Conservation (phyloP, 1,140 invertebrate genomes). For the Plutomurus gul region DNA sequence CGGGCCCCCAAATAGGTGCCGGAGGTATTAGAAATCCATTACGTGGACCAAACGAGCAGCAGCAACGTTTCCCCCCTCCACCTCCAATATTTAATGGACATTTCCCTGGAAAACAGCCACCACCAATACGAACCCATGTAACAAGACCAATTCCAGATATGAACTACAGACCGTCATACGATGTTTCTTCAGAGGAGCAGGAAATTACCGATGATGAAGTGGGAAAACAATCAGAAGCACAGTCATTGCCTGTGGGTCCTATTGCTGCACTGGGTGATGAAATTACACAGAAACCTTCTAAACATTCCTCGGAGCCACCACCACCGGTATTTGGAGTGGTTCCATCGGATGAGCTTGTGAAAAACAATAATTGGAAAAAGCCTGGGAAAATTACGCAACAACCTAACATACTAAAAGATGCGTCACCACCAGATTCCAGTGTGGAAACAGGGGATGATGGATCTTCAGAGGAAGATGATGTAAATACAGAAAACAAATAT, state of each 20-base stretch:
- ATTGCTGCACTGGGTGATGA: background rate
- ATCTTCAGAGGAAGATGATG: conserved; percentile 5
- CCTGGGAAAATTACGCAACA: background rate
- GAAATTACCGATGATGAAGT: background rate
- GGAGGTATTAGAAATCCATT: background rate
- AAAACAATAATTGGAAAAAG: background rate
- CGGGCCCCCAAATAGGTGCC: background rate
- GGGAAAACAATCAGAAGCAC: background rate
- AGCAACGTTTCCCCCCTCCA: background rate
- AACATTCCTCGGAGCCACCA: background rate
- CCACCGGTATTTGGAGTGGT: background rate
- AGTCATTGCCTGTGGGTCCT: background rate
- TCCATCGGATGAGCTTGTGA: background rate
- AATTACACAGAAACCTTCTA: background rate
- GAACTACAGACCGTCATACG: background rate
- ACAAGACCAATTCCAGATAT: background rate
- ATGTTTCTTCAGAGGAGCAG: background rate
- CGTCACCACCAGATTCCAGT: background rate
- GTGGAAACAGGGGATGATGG: background rate
- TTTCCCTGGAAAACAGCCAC: background rate
- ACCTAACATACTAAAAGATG: background rate
- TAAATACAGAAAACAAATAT: too few relatives aligned
- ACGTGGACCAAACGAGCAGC: background rate
- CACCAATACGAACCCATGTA: background rate
- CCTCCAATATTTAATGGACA: background rate